Conservation (phyloP, 1,140 invertebrate genomes). For the Drosophila setifemur region DNA sequence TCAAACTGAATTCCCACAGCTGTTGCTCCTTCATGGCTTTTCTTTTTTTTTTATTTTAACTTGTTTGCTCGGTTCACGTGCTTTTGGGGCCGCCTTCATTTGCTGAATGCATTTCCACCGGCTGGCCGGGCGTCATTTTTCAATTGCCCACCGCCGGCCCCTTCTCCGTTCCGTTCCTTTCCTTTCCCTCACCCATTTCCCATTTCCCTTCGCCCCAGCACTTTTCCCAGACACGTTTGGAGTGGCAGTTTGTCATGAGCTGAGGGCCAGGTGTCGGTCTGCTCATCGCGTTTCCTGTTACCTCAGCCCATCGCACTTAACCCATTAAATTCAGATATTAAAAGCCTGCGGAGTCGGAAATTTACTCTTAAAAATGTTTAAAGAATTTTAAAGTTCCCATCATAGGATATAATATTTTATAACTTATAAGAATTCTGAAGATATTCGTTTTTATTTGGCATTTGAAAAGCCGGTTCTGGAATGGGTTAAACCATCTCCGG, state of each 20-base stretch:
- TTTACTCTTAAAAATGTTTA: too few relatives aligned
- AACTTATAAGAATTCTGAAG: too few relatives aligned
- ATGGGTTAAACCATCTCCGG: slow-evolving; percentile 17
- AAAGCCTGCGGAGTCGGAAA: too few relatives aligned
- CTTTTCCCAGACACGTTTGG: slow-evolving; percentile 37
- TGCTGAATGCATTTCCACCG: slow-evolving; percentile 60
- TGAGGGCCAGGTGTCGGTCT: slow-evolving; percentile 32
- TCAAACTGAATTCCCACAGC: slow-evolving; percentile 35
- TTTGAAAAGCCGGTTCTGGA: too few relatives aligned
- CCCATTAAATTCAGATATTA: background rate
- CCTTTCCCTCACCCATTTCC: background rate
- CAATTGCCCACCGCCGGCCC: slow-evolving; percentile 53
- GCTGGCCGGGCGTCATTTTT: slow-evolving; percentile 59
- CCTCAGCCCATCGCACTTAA: background rate
- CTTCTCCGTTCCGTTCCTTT: too few relatives aligned
- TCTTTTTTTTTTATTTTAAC: background rate
- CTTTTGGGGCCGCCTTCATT: slow-evolving; percentile 49
- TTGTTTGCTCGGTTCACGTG: slow-evolving; percentile 49
- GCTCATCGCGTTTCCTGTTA: slow-evolving; percentile 43
- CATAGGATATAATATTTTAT: too few relatives aligned
- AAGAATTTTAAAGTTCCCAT: too few relatives aligned
- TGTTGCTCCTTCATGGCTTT: background rate
- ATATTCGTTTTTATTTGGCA: background rate
- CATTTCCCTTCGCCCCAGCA: background rate
- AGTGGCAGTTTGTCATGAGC: slow-evolving; percentile 68